Base-by-base conservation (phyloP, 2,797 vertebrate species). In the Pangasius larnaudii region DNA sequence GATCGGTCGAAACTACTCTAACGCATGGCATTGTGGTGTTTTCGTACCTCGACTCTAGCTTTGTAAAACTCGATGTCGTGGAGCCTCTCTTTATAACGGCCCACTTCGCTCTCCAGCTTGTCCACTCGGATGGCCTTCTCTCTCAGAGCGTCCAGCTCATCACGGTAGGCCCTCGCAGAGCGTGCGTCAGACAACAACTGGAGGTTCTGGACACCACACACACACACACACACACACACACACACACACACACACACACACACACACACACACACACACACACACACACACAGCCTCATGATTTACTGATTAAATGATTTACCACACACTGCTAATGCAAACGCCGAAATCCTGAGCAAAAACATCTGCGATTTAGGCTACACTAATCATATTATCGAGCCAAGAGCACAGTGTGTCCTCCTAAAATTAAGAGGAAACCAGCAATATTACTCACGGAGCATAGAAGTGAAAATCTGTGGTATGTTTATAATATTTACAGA, bases 51-150 rank as follows among this genome's bases (percentile, higher is more conserved):
- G 27, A 99, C 95, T 95, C 98, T 97, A 94, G 98, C 98, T 92
- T 97, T 99, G 95, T 99, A 99, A 94, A 99, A 99, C 93, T 99
- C 98, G 0, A 99, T 98, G 93, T 99, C 98, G 4, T 98, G 98
- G n/a, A 99, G 96, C 53, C 96, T 96, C 92, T 99, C 98, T 92
- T 98, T 99, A 90, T 97, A 99, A 67, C 98, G 96, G 75, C 93
- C 93, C 94, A 99, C 95, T 94, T 99, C 98, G 30, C 98, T 99
- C 96, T 99, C 98, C 94, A 99, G 96, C 91, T 99, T 99, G 95
- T 99, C 98, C 1, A 99, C 98, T 0, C 97, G 96, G 90, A 98
- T 93, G 0, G 98, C 98, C 91, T 99, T 99, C 93, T 99, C 98
- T 90, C 98, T 93, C 75, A 99, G 96, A 0, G 96, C 97, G 24